phyloP scores from a whole-genome alignment of 1,140 invertebrate species.

The Anastrepha obliqua region DNA sequence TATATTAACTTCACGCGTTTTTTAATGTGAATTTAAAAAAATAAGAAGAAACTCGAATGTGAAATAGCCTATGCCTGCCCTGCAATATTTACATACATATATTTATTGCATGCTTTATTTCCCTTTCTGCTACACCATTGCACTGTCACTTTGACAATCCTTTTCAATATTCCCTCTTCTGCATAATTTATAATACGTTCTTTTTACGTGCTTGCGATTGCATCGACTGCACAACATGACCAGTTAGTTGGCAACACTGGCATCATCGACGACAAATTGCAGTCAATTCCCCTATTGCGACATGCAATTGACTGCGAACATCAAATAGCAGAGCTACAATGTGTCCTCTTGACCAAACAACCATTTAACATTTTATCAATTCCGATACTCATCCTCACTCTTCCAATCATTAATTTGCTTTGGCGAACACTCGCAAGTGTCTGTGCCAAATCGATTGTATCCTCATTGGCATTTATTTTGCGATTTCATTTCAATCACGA shows the following conservation, averaged over 20 bases:
- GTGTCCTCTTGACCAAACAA: not conserved
- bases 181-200: not conserved
- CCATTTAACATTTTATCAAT: conserved; percentile 48
- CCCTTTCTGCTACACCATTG: no score
- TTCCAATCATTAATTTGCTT: conserved; percentile 13
- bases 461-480: conserved; percentile 47
- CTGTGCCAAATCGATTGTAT: conserved; percentile 24
- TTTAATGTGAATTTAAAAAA: no score
- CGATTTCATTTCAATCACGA: conserved; percentile 41
- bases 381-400: not conserved
- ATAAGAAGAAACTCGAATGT: no score
- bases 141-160: not conserved
- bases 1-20: no score
- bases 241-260: not conserved
- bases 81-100: no score
- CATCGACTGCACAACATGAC: not conserved
- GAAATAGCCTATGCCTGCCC: no score
- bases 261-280: conserved; percentile 20
- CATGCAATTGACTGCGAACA: conserved; percentile 35
- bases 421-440: not conserved
- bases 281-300: conserved; percentile 42
- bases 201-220: not conserved
- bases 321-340: not conserved
- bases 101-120: no score
- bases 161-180: not conserved